These are phyloP conservation scores for Nannobrachium achirus DNA, from an alignment of 2,113 vertebrate species.

Conservation along the genomic window DNA sequence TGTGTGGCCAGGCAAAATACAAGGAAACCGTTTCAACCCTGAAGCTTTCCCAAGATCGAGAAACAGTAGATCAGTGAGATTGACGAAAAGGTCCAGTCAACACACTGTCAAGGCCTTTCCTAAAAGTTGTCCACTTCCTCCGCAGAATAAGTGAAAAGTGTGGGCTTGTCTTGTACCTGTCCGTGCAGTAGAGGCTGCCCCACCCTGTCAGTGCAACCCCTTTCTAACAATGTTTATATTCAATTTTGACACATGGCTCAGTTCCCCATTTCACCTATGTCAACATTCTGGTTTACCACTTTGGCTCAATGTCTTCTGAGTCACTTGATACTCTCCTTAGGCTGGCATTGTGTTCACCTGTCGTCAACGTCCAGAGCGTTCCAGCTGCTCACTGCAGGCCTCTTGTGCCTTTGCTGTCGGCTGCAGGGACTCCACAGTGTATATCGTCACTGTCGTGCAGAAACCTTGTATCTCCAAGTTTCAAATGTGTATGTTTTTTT, in stretches of 20 bases:
- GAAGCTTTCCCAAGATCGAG: slow-evolving; percentile 61
- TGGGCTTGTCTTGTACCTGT: slow-evolving; percentile 18
- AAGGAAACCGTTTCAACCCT: slow-evolving; percentile 71
- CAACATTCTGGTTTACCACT: slow-evolving; percentile 52
- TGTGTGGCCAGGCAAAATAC: slow-evolving; percentile 83
- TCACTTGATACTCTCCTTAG: slow-evolving; percentile 31
- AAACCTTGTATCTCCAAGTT: too few relatives aligned
- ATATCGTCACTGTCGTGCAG: too few relatives aligned
- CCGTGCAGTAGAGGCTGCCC: slow-evolving; percentile 33
- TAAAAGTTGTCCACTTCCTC: slow-evolving; percentile 61
- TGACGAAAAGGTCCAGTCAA: slow-evolving; percentile 76
- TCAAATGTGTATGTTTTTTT: too few relatives aligned
- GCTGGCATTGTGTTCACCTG: slow-evolving; percentile 47
- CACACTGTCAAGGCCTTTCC: slow-evolving; percentile 64
- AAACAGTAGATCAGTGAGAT: slow-evolving; percentile 63
- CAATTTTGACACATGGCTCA: slow-evolving; percentile 46
- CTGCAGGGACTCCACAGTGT: slow-evolving; percentile 23
- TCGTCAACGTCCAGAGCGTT: slow-evolving; percentile 37
- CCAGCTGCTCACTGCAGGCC: slow-evolving; percentile 42
- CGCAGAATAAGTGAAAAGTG: slow-evolving; percentile 39
- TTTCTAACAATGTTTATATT: slow-evolving; percentile 30
- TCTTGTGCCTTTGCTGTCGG: slow-evolving; percentile 32
- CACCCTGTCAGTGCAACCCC: slow-evolving; percentile 38
- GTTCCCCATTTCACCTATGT: slow-evolving; percentile 34
- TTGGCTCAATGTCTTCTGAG: slow-evolving; percentile 45